Percentiles rank a stretch among this genome's conserved stretches.
phyloP scores from a whole-genome alignment of 2,113 vertebrate species.

The Oceanites oceanicus region DNA sequence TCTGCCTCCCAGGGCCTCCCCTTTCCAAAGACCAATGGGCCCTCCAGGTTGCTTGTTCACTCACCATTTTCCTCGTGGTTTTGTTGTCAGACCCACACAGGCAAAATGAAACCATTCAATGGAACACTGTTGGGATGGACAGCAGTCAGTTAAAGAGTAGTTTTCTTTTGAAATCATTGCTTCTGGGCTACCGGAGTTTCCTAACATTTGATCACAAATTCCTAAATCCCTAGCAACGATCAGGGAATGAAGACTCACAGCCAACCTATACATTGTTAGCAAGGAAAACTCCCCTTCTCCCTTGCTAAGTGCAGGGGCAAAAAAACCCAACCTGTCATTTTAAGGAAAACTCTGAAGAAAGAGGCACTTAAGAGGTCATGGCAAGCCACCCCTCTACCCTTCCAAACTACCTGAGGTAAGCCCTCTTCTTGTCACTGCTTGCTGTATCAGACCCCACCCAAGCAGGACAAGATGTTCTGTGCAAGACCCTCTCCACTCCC shows the following conservation, averaged over 20 bases:
- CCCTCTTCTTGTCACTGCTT: not conserved
- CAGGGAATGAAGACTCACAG: not conserved
- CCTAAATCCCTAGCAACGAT: not conserved
- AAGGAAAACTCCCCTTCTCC: not conserved
- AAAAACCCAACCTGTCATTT: not conserved
- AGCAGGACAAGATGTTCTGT: not conserved
- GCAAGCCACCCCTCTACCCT: not conserved
- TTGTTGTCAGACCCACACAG: slow-evolving; percentile 95
- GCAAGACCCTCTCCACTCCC: not conserved
- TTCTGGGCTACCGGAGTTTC: not conserved
- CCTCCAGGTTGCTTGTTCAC: not conserved
- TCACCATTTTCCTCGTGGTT: slow-evolving; percentile 98
- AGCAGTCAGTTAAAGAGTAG: not conserved
- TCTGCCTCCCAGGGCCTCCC: not conserved
- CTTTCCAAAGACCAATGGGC: not conserved
- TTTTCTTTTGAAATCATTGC: not conserved
- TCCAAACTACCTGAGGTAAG: not conserved
- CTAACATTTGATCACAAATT: not conserved
- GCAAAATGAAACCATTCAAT: slow-evolving; percentile 99
- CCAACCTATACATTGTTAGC: not conserved
- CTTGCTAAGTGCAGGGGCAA: not conserved
- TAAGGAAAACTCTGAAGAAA: not conserved
- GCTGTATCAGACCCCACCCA: not conserved
- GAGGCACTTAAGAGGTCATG: not conserved
- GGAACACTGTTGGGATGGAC: slow-evolving; percentile 83